Conservation (phyloP, 2,113 vertebrate genomes). For the Cavia porcellus region DNA sequence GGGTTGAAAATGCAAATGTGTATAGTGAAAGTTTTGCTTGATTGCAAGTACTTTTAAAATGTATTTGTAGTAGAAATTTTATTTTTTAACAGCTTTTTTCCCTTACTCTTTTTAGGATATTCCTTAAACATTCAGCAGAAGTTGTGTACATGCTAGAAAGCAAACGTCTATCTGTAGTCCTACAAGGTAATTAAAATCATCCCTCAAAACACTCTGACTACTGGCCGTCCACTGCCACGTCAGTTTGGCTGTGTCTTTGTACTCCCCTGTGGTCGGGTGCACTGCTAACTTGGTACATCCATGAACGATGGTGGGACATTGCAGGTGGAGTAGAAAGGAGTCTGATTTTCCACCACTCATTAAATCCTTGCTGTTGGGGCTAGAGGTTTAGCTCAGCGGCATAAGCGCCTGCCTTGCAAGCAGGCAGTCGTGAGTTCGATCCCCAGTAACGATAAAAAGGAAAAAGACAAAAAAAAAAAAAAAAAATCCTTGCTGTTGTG, state of each 20-base stretch:
- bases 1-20: neutral
- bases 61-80: neutral
- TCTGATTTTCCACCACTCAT: neutral
- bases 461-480: too few relatives aligned
- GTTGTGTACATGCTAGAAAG: conserved; percentile 94
- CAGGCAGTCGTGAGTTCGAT: too few relatives aligned
- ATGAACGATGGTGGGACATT: too few relatives aligned
- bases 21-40: neutral
- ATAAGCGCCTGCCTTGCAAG: too few relatives aligned
- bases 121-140: conserved; percentile 95
- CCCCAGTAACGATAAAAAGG: too few relatives aligned
- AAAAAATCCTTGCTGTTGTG: neutral
- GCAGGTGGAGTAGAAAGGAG: neutral
- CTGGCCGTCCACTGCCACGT: too few relatives aligned
- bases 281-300: neutral
- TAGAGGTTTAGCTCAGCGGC: too few relatives aligned
- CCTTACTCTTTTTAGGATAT: conserved; percentile 87
- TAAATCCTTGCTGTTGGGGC: neutral
- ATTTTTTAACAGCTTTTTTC: conserved; percentile 11
- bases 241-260: neutral
- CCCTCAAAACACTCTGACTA: neutral
- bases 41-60: conserved; percentile 6
- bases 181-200: conserved; percentile 91
- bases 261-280: rapidly evolving
- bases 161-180: conserved; percentile 93